Evolutionary conservation across 2,797 vertebrate species (phyloP).

Genomic region (Prionace glauca): DNA sequence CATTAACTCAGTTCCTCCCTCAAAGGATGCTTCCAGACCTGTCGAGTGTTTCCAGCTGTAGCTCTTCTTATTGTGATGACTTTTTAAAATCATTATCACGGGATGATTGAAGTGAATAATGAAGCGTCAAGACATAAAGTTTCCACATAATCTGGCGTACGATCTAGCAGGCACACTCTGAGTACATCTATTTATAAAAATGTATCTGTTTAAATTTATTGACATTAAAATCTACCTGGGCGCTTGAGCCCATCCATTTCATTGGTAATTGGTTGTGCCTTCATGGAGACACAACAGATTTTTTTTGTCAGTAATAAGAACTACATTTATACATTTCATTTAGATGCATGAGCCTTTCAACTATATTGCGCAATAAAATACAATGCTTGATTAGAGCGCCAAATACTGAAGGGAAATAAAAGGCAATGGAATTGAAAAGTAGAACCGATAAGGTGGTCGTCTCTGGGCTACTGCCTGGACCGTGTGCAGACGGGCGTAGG

Average conservation of each 20-base stretch:
- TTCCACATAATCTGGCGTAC: background rate
- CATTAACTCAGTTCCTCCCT: background rate
- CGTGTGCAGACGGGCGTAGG: no score
- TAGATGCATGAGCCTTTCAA: background rate
- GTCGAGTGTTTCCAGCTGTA: background rate
- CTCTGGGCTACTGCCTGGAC: no score
- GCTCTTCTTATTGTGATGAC: background rate
- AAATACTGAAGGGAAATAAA: background rate
- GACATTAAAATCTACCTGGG: background rate
- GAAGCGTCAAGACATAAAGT: background rate
- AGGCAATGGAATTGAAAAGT: no score
- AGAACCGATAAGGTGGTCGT: no score
- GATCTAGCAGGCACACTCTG: background rate
- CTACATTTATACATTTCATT: background rate
- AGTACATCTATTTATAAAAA: background rate
- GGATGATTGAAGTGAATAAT: background rate
- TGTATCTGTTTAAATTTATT: background rate
- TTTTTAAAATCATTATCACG: background rate
- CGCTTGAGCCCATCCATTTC: background rate
- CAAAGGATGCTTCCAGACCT: background rate
- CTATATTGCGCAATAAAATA: background rate
- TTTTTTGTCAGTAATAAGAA: background rate
- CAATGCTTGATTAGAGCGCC: background rate
- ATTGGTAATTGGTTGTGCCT: background rate
- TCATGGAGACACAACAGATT: background rate